Evolutionary conservation across 1,140 invertebrate species (phyloP).

Genomic region (Chionoecetes opilio): DNA sequence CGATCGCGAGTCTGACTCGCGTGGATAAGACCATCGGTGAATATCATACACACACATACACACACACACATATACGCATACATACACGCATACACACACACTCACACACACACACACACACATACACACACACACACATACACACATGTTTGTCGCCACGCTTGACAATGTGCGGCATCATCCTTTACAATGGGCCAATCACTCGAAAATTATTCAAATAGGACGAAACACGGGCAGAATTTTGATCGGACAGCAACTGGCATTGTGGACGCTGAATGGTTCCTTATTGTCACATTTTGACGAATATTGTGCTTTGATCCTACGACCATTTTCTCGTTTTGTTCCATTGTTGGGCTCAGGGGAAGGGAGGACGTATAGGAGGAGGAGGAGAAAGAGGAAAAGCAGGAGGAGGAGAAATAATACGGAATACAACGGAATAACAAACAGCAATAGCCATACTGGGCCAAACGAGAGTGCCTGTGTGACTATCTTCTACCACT

Average conservation of each 20-base stretch:
- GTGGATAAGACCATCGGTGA: too few relatives aligned
- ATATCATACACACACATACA: slow-evolving; percentile 39
- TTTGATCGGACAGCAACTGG: slow-evolving; percentile 66
- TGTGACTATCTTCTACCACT: too few relatives aligned
- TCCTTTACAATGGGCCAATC: slow-evolving; percentile 73
- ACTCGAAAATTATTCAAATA: slow-evolving; percentile 77
- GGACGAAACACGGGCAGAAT: slow-evolving; percentile 72
- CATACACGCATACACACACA: slow-evolving; percentile 54
- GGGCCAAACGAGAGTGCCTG: too few relatives aligned
- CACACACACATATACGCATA: slow-evolving; percentile 52
- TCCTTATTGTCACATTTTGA: slow-evolving; percentile 73
- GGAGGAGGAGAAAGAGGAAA: background rate
- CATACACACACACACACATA: slow-evolving; percentile 49
- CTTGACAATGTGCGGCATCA: slow-evolving; percentile 57
- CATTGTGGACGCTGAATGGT: slow-evolving; percentile 69
- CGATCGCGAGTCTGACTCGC: background rate
- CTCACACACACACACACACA: slow-evolving; percentile 51
- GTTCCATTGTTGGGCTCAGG: slow-evolving; percentile 51
- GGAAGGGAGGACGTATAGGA: background rate
- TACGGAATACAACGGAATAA: too few relatives aligned
- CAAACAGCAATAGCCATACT: too few relatives aligned
- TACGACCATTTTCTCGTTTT: slow-evolving; percentile 70
- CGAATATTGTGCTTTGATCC: slow-evolving; percentile 72
- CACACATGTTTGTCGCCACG: slow-evolving; percentile 49
- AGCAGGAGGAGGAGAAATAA: slow-evolving; percentile 1